Percentiles rank a stretch among this genome's conserved stretches.
Evolutionary conservation across 2,888 invertebrate species (phyloP).

Genomic region (Perizoma affinitatum): DNA sequence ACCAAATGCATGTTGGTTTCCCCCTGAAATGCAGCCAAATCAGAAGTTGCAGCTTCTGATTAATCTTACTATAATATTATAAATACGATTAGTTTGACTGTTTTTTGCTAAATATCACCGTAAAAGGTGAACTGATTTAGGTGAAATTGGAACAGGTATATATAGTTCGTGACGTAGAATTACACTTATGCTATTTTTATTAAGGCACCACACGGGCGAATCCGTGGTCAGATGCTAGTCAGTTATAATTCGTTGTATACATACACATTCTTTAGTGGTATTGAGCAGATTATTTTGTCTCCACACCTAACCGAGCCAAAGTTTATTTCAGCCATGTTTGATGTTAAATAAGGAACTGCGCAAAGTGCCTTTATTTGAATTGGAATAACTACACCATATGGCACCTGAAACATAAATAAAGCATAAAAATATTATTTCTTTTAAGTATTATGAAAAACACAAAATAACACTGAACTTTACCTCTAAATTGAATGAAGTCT

Average conservation of each 20-base stretch:
- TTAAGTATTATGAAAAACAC: too few relatives aligned
- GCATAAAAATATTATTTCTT: too few relatives aligned
- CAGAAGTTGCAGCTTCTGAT: not conserved
- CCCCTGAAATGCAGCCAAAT: conserved; percentile 66
- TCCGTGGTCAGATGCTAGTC: too few relatives aligned
- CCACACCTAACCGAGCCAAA: conserved; percentile 85
- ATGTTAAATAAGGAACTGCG: conserved; percentile 81
- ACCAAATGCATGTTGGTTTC: conserved; percentile 83
- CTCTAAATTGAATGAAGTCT: conserved; percentile 74
- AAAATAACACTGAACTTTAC: conserved; percentile 47
- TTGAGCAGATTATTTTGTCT: conserved; percentile 78
- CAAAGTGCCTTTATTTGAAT: conserved; percentile 82
- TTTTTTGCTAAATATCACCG: too few relatives aligned
- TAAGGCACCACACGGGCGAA: too few relatives aligned
- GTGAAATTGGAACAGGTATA: too few relatives aligned
- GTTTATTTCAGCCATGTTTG: conserved; percentile 70
- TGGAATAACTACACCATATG: conserved; percentile 84
- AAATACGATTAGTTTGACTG: too few relatives aligned
- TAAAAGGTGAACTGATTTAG: too few relatives aligned
- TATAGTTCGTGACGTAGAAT: too few relatives aligned
- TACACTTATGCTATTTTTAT: too few relatives aligned
- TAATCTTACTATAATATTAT: too few relatives aligned
- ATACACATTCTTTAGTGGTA: conserved; percentile 85
- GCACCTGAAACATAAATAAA: conserved; percentile 66
- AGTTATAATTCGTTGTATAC: conserved; percentile 31